phyloP scores from a whole-genome alignment of 2,113 vertebrate genomes.

The Speoplatyrhinus poulsoni region DNA sequence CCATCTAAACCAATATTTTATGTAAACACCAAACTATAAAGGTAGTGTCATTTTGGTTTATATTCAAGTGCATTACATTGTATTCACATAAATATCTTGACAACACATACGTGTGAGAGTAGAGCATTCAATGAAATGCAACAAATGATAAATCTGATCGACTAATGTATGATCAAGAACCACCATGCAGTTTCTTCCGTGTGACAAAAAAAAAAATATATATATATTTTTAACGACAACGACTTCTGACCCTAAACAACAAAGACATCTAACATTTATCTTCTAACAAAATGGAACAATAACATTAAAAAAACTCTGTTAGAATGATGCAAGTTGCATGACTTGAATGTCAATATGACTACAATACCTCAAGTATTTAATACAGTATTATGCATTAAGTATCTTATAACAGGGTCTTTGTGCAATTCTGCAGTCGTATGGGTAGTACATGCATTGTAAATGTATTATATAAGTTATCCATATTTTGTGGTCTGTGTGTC shows the following conservation, averaged over 20 bases:
- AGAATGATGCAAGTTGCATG: constrained; percentile 24
- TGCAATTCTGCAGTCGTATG: not conserved
- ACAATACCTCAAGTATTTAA: constrained; percentile 19
- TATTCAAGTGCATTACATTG: constrained; percentile 56
- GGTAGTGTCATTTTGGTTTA: constrained; percentile 14
- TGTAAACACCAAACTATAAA: constrained; percentile 39
- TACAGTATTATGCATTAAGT: constrained; percentile 27
- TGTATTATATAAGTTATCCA: not conserved
- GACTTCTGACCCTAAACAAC: constrained; percentile 37
- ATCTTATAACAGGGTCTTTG: constrained; percentile 8
- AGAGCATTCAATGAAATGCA: not conserved
- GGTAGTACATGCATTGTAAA: not conserved
- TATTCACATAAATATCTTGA: constrained; percentile 12
- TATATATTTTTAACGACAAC: constrained; percentile 4
- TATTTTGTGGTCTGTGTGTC: constrained; percentile 6
- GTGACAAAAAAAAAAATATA: not conserved
- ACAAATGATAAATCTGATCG: constrained; percentile 7
- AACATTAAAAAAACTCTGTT: not conserved
- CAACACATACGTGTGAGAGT: not conserved
- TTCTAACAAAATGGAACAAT: constrained; percentile 12
- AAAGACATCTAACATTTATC: not conserved
- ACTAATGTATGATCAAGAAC: constrained; percentile 36
- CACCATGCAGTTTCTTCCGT: constrained; percentile 11
- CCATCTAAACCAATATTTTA: constrained; percentile 32
- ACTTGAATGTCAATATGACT: constrained; percentile 29